These are phyloP conservation scores for Hipposideros larvatus DNA, from an alignment of 2,797 vertebrate genomes.

Conservation along the genomic window DNA sequence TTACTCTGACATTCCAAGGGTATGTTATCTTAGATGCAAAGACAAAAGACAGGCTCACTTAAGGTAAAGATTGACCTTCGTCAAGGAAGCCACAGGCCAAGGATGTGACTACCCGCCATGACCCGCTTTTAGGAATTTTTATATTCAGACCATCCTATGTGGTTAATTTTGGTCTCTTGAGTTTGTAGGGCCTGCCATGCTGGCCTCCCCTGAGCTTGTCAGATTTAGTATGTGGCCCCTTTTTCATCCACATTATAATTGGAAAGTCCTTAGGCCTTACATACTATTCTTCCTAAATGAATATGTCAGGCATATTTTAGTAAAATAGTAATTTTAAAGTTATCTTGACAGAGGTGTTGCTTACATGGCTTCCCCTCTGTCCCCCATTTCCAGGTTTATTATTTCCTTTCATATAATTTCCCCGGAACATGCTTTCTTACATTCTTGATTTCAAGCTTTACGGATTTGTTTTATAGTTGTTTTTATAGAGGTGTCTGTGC, in stretches of 20 bases:
- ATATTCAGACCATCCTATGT: too few species aligned
- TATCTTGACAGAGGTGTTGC: slow-evolving; percentile 8
- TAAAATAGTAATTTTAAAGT: slow-evolving; percentile 38
- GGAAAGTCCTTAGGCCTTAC: slow-evolving; percentile 44
- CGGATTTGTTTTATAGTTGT: slow-evolving; percentile 26
- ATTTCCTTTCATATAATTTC: slow-evolving; percentile 56
- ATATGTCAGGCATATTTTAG: slow-evolving; percentile 36
- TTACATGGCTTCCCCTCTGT: neutral
- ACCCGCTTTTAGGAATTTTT: too few species aligned
- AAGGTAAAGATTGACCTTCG: too few species aligned
- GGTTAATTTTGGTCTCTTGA: too few species aligned
- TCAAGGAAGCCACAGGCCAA: too few species aligned
- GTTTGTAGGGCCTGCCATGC: too few species aligned
- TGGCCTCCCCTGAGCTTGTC: too few species aligned
- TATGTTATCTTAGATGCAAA: too few species aligned
- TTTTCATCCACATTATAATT: neutral
- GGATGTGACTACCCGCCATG: too few species aligned
- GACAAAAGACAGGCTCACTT: too few species aligned
- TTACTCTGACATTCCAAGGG: too few species aligned
- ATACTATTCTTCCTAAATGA: slow-evolving; percentile 44
- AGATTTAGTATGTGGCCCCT: too few species aligned
- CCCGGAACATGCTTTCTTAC: slow-evolving; percentile 21
- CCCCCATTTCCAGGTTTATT: slow-evolving; percentile 28
- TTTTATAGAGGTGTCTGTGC: slow-evolving; percentile 62
- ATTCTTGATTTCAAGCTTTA: slow-evolving; percentile 42